Percentiles rank a stretch among this genome's conserved stretches.
phyloP scores from a whole-genome alignment of 2,797 vertebrate species.

The Oryzias sinensis region DNA sequence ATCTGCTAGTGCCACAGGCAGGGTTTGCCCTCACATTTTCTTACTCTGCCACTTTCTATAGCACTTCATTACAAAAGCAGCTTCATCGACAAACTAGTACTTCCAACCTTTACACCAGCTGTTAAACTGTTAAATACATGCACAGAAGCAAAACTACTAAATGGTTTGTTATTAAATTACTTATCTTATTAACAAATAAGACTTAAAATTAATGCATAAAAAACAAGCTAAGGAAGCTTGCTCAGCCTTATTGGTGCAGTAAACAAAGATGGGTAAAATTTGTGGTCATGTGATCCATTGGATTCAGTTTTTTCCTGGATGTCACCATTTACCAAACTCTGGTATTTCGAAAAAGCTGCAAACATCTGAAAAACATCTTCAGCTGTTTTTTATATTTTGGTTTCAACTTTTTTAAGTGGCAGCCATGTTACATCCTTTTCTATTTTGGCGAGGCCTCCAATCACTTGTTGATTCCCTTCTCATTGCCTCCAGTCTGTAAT shows the following conservation, averaged over 20 bases:
- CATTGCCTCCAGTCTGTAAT: too few relatives aligned
- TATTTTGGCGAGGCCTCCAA: too few relatives aligned
- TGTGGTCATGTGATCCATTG: too few relatives aligned
- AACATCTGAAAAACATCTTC: neutral
- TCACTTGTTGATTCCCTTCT: too few relatives aligned
- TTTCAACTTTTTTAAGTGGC: neutral
- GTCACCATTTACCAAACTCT: neutral
- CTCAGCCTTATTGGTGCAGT: too few relatives aligned
- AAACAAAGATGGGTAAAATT: too few relatives aligned
- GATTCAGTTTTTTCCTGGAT: too few relatives aligned
- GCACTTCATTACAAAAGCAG: conserved; percentile 14
- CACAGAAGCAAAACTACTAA: neutral
- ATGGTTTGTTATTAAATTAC: too few relatives aligned
- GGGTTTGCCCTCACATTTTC: conserved; percentile 19
- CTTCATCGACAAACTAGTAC: neutral
- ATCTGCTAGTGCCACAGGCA: conserved; percentile 65
- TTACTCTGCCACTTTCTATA: conserved; percentile 15
- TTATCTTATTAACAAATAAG: too few relatives aligned
- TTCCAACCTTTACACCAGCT: neutral
- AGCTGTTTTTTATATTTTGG: neutral
- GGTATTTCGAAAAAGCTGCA: neutral
- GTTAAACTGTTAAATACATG: neutral
- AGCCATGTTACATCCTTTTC: neutral
- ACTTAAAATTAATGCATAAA: too few relatives aligned
- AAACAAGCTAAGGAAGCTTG: too few relatives aligned